phyloP scores from a whole-genome alignment of 2,888 invertebrate genomes.

The Drosophila vallismaia region DNA sequence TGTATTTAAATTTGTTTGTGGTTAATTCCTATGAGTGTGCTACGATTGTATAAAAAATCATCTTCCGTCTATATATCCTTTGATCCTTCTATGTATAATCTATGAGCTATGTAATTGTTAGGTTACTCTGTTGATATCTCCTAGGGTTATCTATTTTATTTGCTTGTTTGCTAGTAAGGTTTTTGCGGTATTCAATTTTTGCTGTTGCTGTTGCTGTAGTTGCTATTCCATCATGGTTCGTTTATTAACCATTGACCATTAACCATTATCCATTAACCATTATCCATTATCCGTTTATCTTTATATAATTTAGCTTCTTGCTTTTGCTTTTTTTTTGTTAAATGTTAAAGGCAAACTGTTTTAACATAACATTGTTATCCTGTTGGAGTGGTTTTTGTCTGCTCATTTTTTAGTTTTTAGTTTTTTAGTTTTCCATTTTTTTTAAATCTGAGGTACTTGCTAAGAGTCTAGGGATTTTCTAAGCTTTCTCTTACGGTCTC shows the following conservation, averaged over 20 bases:
- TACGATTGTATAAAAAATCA: conserved; percentile 35
- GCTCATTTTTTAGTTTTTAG: conserved; percentile 25
- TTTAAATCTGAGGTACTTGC: conserved; percentile 67
- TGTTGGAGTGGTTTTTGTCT: conserved; percentile 29
- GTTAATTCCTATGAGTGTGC: conserved; percentile 45
- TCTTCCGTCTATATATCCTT: background rate
- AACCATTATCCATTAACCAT: background rate
- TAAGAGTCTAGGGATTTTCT: conserved; percentile 66
- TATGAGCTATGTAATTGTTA: conserved; percentile 45
- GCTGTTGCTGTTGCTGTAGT: conserved; percentile 27
- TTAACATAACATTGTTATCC: conserved; percentile 43
- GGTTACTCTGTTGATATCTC: conserved; percentile 32
- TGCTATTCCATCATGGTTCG: conserved; percentile 5
- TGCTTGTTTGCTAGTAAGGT: conserved; percentile 76
- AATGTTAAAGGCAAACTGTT: conserved; percentile 55
- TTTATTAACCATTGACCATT: conserved; percentile 10
- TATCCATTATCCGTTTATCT: conserved; percentile 1
- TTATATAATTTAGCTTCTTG: conserved; percentile 19
- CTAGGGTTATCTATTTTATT: conserved; percentile 51
- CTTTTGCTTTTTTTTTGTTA: conserved; percentile 34
- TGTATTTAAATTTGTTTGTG: conserved; percentile 18
- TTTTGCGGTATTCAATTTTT: conserved; percentile 68
- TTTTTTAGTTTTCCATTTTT: conserved; percentile 29
- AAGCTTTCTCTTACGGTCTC: conserved; percentile 39
- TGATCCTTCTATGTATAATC: conserved; percentile 14